Percentiles rank a stretch among this genome's conserved stretches.
Evolutionary conservation across 2,888 invertebrate genomes (phyloP).

Genomic region (Heteropelma amictum): DNA sequence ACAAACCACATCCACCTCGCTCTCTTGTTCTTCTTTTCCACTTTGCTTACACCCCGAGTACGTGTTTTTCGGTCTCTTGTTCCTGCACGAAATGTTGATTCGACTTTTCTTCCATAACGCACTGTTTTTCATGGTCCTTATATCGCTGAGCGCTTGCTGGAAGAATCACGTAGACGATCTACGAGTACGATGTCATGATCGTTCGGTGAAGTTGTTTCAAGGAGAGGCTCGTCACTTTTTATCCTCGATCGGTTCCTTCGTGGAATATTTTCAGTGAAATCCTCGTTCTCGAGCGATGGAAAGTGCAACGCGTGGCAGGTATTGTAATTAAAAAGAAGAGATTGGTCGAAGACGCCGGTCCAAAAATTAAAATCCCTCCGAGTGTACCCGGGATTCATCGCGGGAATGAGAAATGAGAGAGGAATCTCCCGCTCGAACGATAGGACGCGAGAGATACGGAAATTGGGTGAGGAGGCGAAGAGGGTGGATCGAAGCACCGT

Average conservation of each 20-base stretch:
- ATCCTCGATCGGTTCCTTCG: too few relatives aligned
- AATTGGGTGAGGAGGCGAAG: slow-evolving; percentile 38
- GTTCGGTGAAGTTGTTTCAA: too few relatives aligned
- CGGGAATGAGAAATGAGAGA: slow-evolving; percentile 45
- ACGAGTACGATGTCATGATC: too few relatives aligned
- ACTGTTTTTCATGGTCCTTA: slow-evolving; percentile 14
- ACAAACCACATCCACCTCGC: slow-evolving; percentile 31
- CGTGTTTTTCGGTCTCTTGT: neutral
- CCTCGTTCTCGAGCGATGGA: neutral
- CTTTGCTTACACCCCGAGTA: neutral
- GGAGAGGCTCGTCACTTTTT: too few relatives aligned
- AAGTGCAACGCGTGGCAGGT: neutral
- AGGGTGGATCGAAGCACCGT: slow-evolving; percentile 60
- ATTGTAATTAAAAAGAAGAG: neutral
- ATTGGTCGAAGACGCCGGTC: slow-evolving; percentile 22
- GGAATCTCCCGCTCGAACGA: too few relatives aligned
- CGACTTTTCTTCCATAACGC: neutral
- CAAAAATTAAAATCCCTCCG: slow-evolving; percentile 70
- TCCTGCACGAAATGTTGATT: slow-evolving; percentile 10
- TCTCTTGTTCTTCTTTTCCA: slow-evolving; percentile 27
- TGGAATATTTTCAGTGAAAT: neutral
- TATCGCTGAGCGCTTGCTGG: too few relatives aligned
- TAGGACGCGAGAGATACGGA: slow-evolving; percentile 45
- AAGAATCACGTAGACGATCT: too few relatives aligned
- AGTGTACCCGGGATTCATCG: slow-evolving; percentile 45